Evolutionary conservation across 2,888 invertebrate genomes (phyloP), one percentile per base, ranked within the genome.

Genomic region (Cephus nigrinus): DNA sequence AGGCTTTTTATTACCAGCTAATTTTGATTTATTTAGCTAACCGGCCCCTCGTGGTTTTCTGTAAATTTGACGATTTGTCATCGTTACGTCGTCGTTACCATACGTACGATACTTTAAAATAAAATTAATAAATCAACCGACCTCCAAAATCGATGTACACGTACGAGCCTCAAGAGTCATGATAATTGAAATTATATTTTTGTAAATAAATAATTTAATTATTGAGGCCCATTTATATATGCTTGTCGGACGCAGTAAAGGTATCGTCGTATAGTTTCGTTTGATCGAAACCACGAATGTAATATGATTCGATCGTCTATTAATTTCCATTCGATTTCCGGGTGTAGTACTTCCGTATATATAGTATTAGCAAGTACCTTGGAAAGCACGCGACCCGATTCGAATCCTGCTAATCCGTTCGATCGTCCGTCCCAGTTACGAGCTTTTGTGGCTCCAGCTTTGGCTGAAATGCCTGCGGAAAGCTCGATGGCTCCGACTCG

Each of bases 1-100:
- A 68, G 72, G 36, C 40, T 36, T 76, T 76, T 76, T 73, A 36
- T 36, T n/a, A n/a, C 33, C 34, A 31, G 76, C 76, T 76, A 76
- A 76, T 76, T 76, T 40, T 76, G 40, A 76, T 76, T 76, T 76
- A 76, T 76, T 36, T 73, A 73, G 30, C 73, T 33, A 40, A 55
- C 55, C 55, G 23, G 55, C 23, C 23, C 40, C 55, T 55, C 9
- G 55, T 0, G 23, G 23, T 2, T 55, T 15, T 55, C 23, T 23
- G 9, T 2, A 55, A 55, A 55, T 55, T 23, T 9, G 5, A 55
- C 55, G 55, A 55, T 55, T 55, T 55, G 9, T 23, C 55, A 55
- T 55, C 55, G 55, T 55, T 23, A 55, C 9, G 55, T 55, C 55
- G 0, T 55, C 55, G 23, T 55, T 55, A 23, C 5, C 55, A 15